These are phyloP conservation scores for Macrosiphum euphorbiae DNA, from an alignment of 2,888 invertebrate species.

Conservation along the genomic window DNA sequence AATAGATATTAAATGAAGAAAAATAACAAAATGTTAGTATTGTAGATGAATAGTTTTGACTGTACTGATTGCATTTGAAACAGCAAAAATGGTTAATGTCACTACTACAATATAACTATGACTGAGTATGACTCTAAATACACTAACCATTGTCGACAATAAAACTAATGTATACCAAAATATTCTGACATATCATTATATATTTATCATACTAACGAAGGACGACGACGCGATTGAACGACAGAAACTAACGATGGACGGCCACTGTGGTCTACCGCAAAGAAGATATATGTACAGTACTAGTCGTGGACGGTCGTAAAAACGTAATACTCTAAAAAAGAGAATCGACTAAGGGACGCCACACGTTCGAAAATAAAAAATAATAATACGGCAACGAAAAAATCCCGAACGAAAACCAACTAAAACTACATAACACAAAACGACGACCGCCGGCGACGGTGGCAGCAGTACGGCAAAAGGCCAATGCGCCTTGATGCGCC, in stretches of 20 bases:
- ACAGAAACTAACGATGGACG: not conserved
- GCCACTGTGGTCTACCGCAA: no score
- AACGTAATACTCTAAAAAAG: not conserved
- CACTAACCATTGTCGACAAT: not conserved
- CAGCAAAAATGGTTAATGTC: not conserved
- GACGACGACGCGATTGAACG: not conserved
- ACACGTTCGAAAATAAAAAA: not conserved
- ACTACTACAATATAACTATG: not conserved
- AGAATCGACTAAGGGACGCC: not conserved
- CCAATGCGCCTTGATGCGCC: not conserved
- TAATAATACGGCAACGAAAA: not conserved
- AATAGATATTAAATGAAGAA: not conserved
- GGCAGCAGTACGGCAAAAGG: conserved; percentile 9
- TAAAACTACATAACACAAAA: not conserved
- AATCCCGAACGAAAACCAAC: not conserved
- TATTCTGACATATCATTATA: not conserved
- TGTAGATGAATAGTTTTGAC: not conserved
- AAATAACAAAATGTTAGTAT: not conserved
- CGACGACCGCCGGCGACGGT: not conserved
- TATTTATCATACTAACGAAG: not conserved
- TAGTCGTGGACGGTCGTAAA: not conserved
- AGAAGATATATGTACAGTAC: not conserved
- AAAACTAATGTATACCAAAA: not conserved
- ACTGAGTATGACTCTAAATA: not conserved
- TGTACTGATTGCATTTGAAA: not conserved